These are phyloP conservation scores for Recurvirostra avosetta DNA, from an alignment of 2,113 vertebrate genomes.

Conservation along the genomic window DNA sequence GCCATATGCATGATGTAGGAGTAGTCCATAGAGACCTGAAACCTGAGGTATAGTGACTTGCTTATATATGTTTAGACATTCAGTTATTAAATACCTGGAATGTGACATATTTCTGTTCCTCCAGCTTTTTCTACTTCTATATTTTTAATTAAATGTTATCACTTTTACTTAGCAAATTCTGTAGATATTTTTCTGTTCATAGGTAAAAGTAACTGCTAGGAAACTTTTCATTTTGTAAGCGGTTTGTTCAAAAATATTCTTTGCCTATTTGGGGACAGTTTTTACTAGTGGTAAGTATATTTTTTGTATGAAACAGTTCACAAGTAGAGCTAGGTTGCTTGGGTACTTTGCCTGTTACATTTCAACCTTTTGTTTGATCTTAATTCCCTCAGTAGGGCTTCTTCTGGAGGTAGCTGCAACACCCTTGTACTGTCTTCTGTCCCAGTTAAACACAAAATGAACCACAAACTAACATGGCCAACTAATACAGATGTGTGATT, in stretches of 20 bases:
- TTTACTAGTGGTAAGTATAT: background rate
- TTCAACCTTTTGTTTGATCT: background rate
- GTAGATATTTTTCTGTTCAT: background rate
- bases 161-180: background rate
- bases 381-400: background rate
- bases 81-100: background rate
- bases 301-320: background rate
- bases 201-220: background rate
- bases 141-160: background rate
- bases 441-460: background rate
- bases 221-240: background rate
- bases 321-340: background rate
- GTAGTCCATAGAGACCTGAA: conserved; percentile 96
- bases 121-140: background rate
- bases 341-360: background rate
- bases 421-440: background rate
- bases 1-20: conserved; percentile 98
- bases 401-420: background rate
- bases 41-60: conserved; percentile 82
- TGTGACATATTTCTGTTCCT: background rate
- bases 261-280: background rate
- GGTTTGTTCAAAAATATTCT: background rate
- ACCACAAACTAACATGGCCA: background rate
- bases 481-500: background rate
- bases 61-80: background rate